phyloP scores from a whole-genome alignment of 2,113 vertebrate species.

The Cavia aperea region DNA sequence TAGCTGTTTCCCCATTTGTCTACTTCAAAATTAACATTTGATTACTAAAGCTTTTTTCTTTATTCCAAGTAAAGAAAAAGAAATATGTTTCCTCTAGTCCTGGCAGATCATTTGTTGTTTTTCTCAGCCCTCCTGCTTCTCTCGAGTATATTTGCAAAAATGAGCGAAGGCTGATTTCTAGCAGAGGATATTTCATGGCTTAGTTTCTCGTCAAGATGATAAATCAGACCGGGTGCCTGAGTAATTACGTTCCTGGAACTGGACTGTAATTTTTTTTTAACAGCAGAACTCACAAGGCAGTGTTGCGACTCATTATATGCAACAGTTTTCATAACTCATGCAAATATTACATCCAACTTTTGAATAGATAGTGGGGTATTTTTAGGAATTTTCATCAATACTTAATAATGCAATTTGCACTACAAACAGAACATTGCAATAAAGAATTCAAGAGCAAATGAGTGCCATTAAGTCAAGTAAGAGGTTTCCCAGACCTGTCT shows the following conservation, averaged over 20 bases:
- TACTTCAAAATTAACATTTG: slow-evolving; percentile 62
- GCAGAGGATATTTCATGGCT: slow-evolving; percentile 55
- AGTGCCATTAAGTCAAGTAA: slow-evolving; percentile 55
- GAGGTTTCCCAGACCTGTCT: slow-evolving; percentile 29
- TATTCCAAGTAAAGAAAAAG: slow-evolving; percentile 48
- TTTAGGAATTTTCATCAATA: slow-evolving; percentile 70
- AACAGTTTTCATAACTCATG: slow-evolving; percentile 70
- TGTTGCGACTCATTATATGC: slow-evolving; percentile 60
- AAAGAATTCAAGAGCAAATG: slow-evolving; percentile 62
- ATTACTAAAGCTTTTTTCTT: slow-evolving; percentile 50
- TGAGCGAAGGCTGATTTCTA: slow-evolving; percentile 61
- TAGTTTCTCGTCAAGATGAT: slow-evolving; percentile 59
- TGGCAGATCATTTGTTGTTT: slow-evolving; percentile 65
- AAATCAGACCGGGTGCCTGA: slow-evolving; percentile 62
- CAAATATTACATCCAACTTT: slow-evolving; percentile 63
- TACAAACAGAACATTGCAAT: slow-evolving; percentile 62
- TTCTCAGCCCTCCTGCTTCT: slow-evolving; percentile 60
- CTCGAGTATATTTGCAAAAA: slow-evolving; percentile 53
- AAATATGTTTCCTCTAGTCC: slow-evolving; percentile 54
- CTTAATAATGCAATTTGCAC: slow-evolving; percentile 63
- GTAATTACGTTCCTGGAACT: slow-evolving; percentile 61
- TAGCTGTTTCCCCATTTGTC: slow-evolving; percentile 56
- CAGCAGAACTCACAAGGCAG: slow-evolving; percentile 60
- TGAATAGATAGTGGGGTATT: slow-evolving; percentile 58
- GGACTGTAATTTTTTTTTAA: slow-evolving; percentile 66